These are phyloP conservation scores for Pseudochirops cupreus DNA, from an alignment of 2,797 vertebrate species.

Conservation along the genomic window DNA sequence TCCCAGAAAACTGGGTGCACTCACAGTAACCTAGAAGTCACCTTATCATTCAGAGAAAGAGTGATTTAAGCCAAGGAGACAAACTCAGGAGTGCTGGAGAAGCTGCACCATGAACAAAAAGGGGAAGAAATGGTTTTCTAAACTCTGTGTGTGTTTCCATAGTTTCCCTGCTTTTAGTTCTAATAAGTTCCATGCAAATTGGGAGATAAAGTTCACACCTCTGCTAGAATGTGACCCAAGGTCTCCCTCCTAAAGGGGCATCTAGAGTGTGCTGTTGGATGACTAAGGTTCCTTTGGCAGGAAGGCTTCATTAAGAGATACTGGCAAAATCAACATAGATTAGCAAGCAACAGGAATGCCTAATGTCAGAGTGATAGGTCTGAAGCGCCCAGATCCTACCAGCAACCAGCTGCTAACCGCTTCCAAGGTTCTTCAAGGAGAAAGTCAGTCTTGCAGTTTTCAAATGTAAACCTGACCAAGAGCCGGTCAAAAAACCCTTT, in stretches of 20 bases:
- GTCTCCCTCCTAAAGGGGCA: not conserved
- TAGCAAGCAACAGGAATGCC: not conserved
- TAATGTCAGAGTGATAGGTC: not conserved
- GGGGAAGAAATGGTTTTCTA: not conserved
- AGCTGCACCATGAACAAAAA: not conserved
- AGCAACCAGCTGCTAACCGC: not conserved
- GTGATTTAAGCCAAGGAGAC: slow-evolving; percentile 20
- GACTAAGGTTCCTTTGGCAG: not conserved
- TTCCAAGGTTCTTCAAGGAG: slow-evolving; percentile 70
- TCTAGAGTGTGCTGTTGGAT: not conserved
- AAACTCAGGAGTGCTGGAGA: not conserved
- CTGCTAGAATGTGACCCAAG: not conserved
- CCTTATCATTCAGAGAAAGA: slow-evolving; percentile 8
- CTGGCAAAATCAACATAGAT: not conserved
- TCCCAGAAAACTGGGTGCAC: not conserved
- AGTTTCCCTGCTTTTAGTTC: not conserved
- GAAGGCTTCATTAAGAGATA: slow-evolving; percentile 14
- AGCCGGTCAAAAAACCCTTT: slow-evolving; percentile 61
- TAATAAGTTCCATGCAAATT: not conserved
- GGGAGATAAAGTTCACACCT: not conserved
- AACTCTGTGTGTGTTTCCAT: not conserved
- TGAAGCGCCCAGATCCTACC: not conserved
- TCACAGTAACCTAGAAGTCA: not conserved
- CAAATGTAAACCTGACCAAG: slow-evolving; percentile 67
- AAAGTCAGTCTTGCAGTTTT: slow-evolving; percentile 69